phyloP scores from a whole-genome alignment of 2,797 vertebrate genomes.

The Acipenser transmontanus region DNA sequence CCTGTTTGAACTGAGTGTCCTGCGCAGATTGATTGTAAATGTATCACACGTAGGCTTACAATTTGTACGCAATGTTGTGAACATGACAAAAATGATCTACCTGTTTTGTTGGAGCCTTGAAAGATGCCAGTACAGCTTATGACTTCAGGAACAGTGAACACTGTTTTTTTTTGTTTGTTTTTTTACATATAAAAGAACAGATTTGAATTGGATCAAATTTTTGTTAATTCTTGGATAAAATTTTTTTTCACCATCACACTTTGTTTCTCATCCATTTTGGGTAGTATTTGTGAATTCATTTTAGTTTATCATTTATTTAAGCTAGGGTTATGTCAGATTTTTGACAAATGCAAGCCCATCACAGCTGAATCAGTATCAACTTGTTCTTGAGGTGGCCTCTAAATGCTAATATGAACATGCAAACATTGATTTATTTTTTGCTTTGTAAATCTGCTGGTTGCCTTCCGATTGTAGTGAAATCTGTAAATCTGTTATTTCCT shows the following conservation, averaged over 20 bases:
- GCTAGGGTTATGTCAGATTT: not conserved
- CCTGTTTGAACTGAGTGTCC: constrained; percentile 32
- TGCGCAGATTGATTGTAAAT: not conserved
- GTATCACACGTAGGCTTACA: not conserved
- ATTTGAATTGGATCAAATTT: too few relatives aligned
- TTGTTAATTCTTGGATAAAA: constrained; percentile 21
- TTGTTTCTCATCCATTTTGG: too few relatives aligned
- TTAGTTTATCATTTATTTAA: too few relatives aligned
- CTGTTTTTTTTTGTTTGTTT: not conserved
- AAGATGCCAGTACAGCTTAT: not conserved
- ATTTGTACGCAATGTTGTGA: not conserved
- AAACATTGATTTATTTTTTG: constrained; percentile 3
- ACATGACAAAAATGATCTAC: not conserved
- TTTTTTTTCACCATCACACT: constrained; percentile 35
- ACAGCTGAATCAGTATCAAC: constrained; percentile 7
- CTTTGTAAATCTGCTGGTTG: constrained; percentile 12
- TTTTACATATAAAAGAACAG: too few relatives aligned
- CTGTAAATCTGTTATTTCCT: not conserved
- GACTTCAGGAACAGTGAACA: constrained; percentile 8
- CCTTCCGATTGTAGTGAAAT: not conserved
- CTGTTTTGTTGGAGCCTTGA: constrained; percentile 6
- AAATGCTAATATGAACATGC: constrained; percentile 2
- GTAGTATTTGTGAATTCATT: too few relatives aligned
- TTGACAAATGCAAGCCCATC: constrained; percentile 4
- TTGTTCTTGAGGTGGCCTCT: not conserved